These are phyloP conservation scores for Lobophora halterata DNA, from an alignment of 2,888 invertebrate genomes.

Conservation along the genomic window DNA sequence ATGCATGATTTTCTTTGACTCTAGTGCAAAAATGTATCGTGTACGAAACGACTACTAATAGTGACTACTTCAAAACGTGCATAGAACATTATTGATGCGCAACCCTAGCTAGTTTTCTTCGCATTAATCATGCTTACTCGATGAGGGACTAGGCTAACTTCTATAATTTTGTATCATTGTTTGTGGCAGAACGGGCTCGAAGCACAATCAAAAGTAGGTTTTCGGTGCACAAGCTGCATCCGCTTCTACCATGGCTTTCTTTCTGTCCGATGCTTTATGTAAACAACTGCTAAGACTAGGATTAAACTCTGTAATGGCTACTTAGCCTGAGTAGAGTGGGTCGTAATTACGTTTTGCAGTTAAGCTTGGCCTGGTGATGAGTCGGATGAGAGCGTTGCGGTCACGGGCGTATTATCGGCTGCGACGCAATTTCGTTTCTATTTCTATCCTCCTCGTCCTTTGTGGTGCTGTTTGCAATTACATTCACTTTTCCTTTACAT, in stretches of 20 bases:
- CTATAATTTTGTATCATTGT: conserved; percentile 73
- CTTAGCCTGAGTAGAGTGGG: conserved; percentile 17
- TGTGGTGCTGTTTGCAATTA: conserved; percentile 62
- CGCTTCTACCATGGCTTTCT: conserved; percentile 51
- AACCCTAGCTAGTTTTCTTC: conserved; percentile 65
- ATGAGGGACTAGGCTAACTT: conserved; percentile 66
- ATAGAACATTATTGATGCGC: conserved; percentile 59
- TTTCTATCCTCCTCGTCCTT: conserved; percentile 55
- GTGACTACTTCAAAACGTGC: conserved; percentile 59
- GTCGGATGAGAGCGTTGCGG: conserved; percentile 45
- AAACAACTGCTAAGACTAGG: conserved; percentile 21
- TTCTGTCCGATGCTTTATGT: conserved; percentile 35
- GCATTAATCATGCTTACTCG: conserved; percentile 73
- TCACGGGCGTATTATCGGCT: conserved; percentile 53
- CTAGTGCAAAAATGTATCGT: conserved; percentile 56
- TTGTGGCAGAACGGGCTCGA: conserved; percentile 52
- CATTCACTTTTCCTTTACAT: conserved; percentile 46
- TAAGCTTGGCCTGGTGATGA: conserved; percentile 33
- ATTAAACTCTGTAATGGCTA: conserved; percentile 25
- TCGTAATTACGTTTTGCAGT: conserved; percentile 24
- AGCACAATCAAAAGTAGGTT: conserved; percentile 68
- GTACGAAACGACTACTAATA: conserved; percentile 58
- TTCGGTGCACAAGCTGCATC: conserved; percentile 63
- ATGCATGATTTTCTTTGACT: conserved; percentile 45
- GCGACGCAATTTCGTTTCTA: conserved; percentile 66